Evolutionary conservation across 1,140 invertebrate species (phyloP), one percentile per base, ranked within the genome.

Genomic region (Hyphantria cunea): DNA sequence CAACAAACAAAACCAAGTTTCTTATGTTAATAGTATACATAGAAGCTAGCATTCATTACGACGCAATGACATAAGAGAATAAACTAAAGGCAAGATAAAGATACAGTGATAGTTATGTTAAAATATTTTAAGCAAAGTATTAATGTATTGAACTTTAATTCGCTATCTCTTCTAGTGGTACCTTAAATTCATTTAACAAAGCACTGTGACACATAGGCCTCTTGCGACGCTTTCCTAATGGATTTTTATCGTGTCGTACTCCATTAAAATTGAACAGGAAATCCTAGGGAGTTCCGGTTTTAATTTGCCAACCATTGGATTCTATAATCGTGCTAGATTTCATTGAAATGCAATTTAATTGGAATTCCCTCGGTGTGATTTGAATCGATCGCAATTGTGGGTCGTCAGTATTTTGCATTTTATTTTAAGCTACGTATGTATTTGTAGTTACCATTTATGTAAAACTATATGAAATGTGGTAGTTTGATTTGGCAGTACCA

Each of bases 311-410:
- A 77, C 72, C 72, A 76, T 78, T 64, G 70, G 70, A 80, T 79
- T 82, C 76, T 81, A 82, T 84, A 85, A 84, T 83, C 76, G 73
- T 60, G 68, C 74, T 78, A 82, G 83, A 84, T 89, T 85, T 84
- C 82, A 81, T 79, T 83, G 74, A 83, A 69, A 86, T 84, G 80
- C 82, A 82, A 86, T 86, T 85, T 81, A 87, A 86, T 82, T 82
- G 78, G 73, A 84, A 82, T 87, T 82, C 80, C 77, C 41, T 55
- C 61, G 44, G 34, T 52, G 48, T 61, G 64, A 66, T 66, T 72
- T 61, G 60, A 63, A 69, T 64, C 51, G 64, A 72, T 52, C 44
- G 54, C 39, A 56, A 47, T 66, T 60, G 37, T 51, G 47, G 56
- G 34, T 51, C 47, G 48, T 42, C 17, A 17, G 42, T 60, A 51